Base-by-base conservation (phyloP, 2,797 vertebrate genomes). In the Melanotaenia maccullochi region DNA sequence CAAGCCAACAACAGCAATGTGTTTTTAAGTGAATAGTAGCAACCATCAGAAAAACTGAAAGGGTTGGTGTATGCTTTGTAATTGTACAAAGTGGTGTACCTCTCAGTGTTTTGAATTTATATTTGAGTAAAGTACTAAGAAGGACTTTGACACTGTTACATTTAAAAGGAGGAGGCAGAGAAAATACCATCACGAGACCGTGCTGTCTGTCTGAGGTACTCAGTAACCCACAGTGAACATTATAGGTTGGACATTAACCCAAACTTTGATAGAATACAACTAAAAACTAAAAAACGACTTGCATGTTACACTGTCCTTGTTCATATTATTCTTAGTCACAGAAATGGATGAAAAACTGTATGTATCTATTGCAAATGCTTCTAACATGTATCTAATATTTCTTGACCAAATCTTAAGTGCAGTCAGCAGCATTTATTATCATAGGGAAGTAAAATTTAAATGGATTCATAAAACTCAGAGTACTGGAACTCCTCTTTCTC, bases 221-320 rank as follows among this genome's bases (percentile, higher is more conserved):
- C 84, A 93, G 86, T 93, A 92, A 93, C 90, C 51, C n/a, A 60
- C 18, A 64, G 44, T 28, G 54, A 79, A 76, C 73, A 70, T 62
- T 79, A 64, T 71, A 73, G 70, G 68, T 94, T 93, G 84, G 56
- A 59, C 68, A 94, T 94, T 94, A 94, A 94, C 92, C 38, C 65
- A 68, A 72, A 65, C 55, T 38, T 66, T 61, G 60, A 68, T 66
- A 40, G 20, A 73, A 65, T 75, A 63, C 56, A 28, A 9, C 20
- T n/a, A 35, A 79, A 72, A 76, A 73, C 5, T 51, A 20, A 7
- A 28, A 0, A 30, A 44, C 18, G 12, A 54, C 55, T 67, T 16
- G 40, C 12, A 28, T 54, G 4, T 35, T 54, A 16, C 18, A 28
- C 25, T 22, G 25, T 72, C 18, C 3, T 24, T 38, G n/a, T 5